These are phyloP conservation scores for Hipposideros larvatus DNA, from an alignment of 2,797 vertebrate genomes.

Conservation along the genomic window DNA sequence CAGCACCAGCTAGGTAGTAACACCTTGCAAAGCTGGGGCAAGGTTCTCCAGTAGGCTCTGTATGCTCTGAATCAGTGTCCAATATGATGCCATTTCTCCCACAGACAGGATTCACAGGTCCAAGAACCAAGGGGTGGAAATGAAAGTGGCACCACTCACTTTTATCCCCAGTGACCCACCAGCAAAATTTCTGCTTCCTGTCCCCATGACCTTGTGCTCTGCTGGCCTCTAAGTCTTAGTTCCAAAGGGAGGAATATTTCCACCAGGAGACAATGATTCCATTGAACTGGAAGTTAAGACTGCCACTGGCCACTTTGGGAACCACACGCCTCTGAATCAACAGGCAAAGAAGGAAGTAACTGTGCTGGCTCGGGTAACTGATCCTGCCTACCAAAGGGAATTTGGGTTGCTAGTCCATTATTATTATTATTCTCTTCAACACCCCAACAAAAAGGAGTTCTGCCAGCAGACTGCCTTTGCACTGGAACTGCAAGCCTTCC, in stretches of 20 bases:
- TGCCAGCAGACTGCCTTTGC: background rate
- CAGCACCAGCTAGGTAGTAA: background rate
- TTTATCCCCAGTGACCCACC: background rate
- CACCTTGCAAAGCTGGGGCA: background rate
- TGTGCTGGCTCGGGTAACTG: background rate
- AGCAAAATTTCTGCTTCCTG: background rate
- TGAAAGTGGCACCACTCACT: background rate
- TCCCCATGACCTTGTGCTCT: background rate
- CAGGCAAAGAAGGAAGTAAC: background rate
- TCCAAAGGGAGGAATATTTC: constrained; percentile 17
- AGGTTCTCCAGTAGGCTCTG: background rate
- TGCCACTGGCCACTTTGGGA: background rate
- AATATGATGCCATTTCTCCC: background rate
- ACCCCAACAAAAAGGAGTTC: background rate
- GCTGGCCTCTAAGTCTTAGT: background rate
- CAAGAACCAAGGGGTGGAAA: background rate
- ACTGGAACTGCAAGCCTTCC: background rate
- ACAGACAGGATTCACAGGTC: background rate
- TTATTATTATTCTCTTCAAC: background rate
- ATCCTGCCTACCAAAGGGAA: background rate
- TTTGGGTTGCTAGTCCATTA: background rate
- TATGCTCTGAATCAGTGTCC: background rate
- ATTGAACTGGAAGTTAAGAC: background rate
- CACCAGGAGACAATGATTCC: background rate
- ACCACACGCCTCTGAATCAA: background rate